Evolutionary conservation across 2,797 vertebrate genomes (phyloP).

Genomic region (Sebastolobus altivelis): DNA sequence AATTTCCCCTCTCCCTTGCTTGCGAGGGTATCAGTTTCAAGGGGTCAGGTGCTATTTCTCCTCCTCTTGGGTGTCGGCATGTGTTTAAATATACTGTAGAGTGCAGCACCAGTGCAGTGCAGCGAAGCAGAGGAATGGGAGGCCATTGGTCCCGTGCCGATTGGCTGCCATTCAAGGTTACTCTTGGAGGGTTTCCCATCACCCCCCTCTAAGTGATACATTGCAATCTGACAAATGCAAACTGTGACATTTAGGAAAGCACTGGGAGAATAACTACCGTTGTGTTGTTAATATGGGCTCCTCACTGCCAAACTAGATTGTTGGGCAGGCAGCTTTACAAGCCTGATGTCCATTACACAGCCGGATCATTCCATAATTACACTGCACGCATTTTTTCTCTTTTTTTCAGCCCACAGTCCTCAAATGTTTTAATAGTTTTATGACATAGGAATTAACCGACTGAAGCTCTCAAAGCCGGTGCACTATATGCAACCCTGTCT

Average conservation of each 20-base stretch:
- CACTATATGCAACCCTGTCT: neutral
- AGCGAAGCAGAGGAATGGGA: conserved; percentile 73
- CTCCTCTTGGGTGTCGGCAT: conserved; percentile 78
- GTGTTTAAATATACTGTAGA: conserved; percentile 84
- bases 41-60: conserved; percentile 83
- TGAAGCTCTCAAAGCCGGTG: conserved; percentile 5
- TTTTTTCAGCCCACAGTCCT: conserved; percentile 4
- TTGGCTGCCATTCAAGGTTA: conserved; percentile 87
- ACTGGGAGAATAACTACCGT: conserved; percentile 82
- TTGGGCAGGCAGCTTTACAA: conserved; percentile 68
- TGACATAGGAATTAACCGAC: conserved; percentile 7
- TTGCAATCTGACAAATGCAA: conserved; percentile 87
- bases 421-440: conserved; percentile 29
- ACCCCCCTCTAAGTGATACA: conserved; percentile 86
- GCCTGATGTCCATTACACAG: conserved; percentile 72
- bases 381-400: conserved; percentile 20
- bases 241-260: conserved; percentile 87
- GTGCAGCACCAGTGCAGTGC: conserved; percentile 60
- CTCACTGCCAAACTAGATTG: conserved; percentile 78
- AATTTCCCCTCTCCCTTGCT: conserved; percentile 85
- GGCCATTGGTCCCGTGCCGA: conserved; percentile 83
- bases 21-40: conserved; percentile 84
- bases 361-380: conserved; percentile 62
- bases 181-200: conserved; percentile 85
- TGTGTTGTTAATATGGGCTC: conserved; percentile 73